Base-by-base conservation (phyloP, 1,140 invertebrate genomes). In the Mactra quadrangularis region DNA sequence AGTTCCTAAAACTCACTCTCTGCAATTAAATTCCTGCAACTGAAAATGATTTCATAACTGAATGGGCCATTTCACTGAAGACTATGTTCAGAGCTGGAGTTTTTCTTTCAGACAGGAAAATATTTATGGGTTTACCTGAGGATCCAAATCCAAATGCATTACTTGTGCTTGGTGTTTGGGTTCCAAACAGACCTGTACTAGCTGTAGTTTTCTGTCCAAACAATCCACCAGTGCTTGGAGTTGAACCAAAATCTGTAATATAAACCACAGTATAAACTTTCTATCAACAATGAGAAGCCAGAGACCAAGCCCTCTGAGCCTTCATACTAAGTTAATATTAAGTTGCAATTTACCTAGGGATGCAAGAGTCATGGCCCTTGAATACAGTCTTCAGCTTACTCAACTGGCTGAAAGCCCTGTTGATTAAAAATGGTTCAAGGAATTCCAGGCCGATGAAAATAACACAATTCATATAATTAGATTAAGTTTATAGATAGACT, bases 91-190 rank as follows among this genome's bases (percentile, higher is more conserved):
- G n/a, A n/a, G n/a, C n/a, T n/a, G n/a, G n/a, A n/a, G 25, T 25
- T 59, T 59, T 59, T 17, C 38, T 15, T 7, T 41, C 38, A 41
- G 38, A 7, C 6, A 41, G 6, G 15, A 41, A 41, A 41, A 41
- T 41, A 41, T 41, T 41, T 22, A 59, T 59, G 22, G 1, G 22
- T 22, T n/a, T 50, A 77, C 74, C 74, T 47, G 74, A 27, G 31
- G 86, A 82, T 60, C 85, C 83, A 85, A 89, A 90, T n/a, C 89
- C 89, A 88, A 91, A 91, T 15, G 86, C 85, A 72, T 75, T 85
- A 11, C 59, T 84, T 6, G 84, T 81, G 7, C 85, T 72, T 1
- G 59, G 15, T 74, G 60, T 53, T 84, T 86, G 38, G 50, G 66
- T 75, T 41, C 89, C 89, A 84, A 90, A 90, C 68, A 90, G 59